These are phyloP conservation scores for Eristalis tenax DNA, from an alignment of 2,888 invertebrate genomes.

Conservation along the genomic window DNA sequence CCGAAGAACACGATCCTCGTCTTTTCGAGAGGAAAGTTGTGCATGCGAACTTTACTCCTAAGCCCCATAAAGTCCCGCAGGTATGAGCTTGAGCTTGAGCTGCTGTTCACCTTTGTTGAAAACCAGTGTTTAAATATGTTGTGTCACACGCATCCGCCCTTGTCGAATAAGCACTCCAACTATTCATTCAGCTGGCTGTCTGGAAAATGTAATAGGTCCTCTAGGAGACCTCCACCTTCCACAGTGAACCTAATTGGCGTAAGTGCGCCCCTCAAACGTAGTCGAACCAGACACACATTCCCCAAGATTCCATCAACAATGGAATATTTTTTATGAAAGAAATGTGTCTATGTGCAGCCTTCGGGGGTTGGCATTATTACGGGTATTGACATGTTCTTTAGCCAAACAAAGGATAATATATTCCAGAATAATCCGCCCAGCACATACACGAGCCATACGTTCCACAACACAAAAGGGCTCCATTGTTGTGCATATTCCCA, in stretches of 20 bases:
- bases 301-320: not conserved
- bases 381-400: conserved; percentile 14
- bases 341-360: not conserved
- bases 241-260: not conserved
- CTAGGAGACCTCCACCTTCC: not conserved
- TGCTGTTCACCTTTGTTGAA: no score
- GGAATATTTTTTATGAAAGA: not conserved
- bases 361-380: not conserved
- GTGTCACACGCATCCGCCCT: no score
- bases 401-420: conserved; percentile 28
- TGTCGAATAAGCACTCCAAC: no score
- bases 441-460: not conserved
- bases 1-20: no score
- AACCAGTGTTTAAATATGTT: no score
- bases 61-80: no score
- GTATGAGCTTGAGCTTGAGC: no score
- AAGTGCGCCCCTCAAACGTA: not conserved
- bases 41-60: no score
- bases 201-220: no score
- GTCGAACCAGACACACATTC: not conserved
- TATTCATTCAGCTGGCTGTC: no score
- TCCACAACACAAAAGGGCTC: not conserved
- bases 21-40: no score
- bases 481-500: not conserved
- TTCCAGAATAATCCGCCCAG: conserved; percentile 3